These are phyloP conservation scores for Oxytorus armatus DNA, from an alignment of 2,888 invertebrate species.

Conservation along the genomic window DNA sequence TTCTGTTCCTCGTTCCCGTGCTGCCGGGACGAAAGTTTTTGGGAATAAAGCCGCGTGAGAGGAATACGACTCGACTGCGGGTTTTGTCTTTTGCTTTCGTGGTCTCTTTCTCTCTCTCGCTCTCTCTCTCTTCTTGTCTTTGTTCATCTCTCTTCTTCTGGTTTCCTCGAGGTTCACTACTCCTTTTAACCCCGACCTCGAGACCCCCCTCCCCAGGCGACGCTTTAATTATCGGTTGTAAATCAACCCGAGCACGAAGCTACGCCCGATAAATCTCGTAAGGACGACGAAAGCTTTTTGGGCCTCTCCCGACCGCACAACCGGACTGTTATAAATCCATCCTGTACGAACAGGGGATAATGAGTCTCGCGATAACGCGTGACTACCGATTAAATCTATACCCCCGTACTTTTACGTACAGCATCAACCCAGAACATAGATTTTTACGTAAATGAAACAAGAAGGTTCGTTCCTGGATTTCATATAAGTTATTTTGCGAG, in stretches of 20 bases:
- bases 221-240: constrained; percentile 83
- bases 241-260: constrained; percentile 74
- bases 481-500: background rate
- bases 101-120: constrained; percentile 53
- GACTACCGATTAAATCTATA: constrained; percentile 45
- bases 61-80: constrained; percentile 55
- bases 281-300: constrained; percentile 72
- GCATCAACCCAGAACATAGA: constrained; percentile 1
- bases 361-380: constrained; percentile 65
- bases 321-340: constrained; percentile 64
- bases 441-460: background rate
- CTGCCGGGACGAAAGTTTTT: constrained; percentile 73
- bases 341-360: constrained; percentile 63
- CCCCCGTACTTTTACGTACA: constrained; percentile 29
- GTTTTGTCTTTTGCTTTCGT: constrained; percentile 51
- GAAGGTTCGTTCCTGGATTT: background rate
- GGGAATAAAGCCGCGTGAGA: constrained; percentile 69
- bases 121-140: constrained; percentile 60
- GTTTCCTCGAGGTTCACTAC: constrained; percentile 55
- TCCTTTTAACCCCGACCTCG: constrained; percentile 60
- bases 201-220: constrained; percentile 72
- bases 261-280: constrained; percentile 79
- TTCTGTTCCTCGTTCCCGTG: constrained; percentile 61
- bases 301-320: constrained; percentile 64
- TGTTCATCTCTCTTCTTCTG: constrained; percentile 54